Evolutionary conservation across 1,140 invertebrate species (phyloP).

Genomic region (Pogonognathellus flavescens): DNA sequence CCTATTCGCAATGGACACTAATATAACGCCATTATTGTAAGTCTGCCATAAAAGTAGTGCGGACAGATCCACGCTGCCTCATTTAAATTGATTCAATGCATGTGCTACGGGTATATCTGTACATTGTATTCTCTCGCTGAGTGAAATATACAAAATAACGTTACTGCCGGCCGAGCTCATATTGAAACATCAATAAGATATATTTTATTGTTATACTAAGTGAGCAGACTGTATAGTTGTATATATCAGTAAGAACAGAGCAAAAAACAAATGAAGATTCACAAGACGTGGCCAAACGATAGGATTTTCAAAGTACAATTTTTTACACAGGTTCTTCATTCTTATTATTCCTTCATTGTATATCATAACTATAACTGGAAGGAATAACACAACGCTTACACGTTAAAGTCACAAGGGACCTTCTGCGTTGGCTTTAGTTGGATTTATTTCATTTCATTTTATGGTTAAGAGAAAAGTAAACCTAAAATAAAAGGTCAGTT

Average conservation of each 20-base stretch:
- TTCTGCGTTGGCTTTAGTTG: constrained; percentile 30
- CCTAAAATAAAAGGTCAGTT: constrained; percentile 49
- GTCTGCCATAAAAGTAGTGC: neutral
- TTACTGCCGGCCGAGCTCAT: neutral
- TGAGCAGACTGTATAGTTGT: neutral
- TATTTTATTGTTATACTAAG: neutral
- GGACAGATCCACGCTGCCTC: neutral
- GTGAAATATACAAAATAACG: neutral
- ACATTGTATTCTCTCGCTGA: neutral
- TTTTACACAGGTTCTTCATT: constrained; percentile 5
- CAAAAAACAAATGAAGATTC: neutral
- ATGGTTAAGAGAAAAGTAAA: constrained; percentile 47
- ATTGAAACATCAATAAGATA: neutral
- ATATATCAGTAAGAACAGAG: neutral
- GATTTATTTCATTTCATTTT: constrained; percentile 52
- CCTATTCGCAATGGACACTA: too few relatives aligned
- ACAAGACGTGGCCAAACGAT: neutral
- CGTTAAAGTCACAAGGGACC: constrained; percentile 19
- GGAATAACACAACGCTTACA: constrained; percentile 25
- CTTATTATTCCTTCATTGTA: neutral
- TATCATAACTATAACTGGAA: constrained; percentile 29
- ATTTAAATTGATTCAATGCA: constrained; percentile 25
- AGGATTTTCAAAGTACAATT: constrained; percentile 31
- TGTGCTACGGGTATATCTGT: neutral
- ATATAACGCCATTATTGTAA: neutral